Evolutionary conservation across 2,888 invertebrate species (phyloP).

Genomic region (Lithodes maja): DNA sequence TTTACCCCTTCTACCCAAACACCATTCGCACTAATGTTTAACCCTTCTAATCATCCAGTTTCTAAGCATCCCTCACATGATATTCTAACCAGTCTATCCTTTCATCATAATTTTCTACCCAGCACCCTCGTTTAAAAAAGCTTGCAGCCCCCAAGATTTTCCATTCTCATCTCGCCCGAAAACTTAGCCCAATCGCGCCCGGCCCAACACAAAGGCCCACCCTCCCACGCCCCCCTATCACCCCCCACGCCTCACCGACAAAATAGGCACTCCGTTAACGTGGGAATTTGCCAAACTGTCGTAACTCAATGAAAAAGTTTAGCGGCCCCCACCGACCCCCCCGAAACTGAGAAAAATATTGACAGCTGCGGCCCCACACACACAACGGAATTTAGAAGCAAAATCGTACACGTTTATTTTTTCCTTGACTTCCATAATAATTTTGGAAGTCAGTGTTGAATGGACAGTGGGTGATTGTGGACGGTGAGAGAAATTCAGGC

Average conservation of each 20-base stretch:
- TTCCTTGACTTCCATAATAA: too few species aligned
- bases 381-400: neutral
- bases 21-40: too few species aligned
- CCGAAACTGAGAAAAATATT: slow-evolving; percentile 28
- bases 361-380: slow-evolving; percentile 11
- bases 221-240: neutral
- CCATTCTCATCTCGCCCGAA: neutral
- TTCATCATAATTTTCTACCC: too few species aligned
- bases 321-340: neutral
- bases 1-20: too few species aligned
- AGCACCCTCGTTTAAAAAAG: too few species aligned
- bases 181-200: neutral
- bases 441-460: too few species aligned
- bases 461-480: too few species aligned
- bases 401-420: neutral
- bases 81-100: too few species aligned
- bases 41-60: too few species aligned
- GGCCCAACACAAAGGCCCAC: neutral
- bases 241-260: neutral
- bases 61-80: too few species aligned
- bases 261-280: slow-evolving; percentile 21
- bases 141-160: neutral
- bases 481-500: too few species aligned
- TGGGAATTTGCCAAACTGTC: slow-evolving; percentile 22
- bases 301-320: slow-evolving; percentile 40